Conservation (phyloP, 2,797 vertebrate genomes). For the Aldrovandia affinis region DNA sequence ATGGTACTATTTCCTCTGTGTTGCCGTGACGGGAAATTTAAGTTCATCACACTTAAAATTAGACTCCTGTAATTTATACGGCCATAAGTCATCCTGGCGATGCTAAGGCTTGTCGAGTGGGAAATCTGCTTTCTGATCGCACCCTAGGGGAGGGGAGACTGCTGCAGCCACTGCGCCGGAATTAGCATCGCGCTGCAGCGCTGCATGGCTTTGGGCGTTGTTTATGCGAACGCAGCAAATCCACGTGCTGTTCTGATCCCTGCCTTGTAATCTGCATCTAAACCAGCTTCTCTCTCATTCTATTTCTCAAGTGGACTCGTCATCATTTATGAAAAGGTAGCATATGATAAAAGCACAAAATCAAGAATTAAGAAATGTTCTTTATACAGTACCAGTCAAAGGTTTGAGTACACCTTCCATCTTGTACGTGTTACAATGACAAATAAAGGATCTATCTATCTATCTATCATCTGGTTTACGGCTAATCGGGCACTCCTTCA, state of each 20-base stretch:
- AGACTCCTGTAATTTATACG: not conserved
- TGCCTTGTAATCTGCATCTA: not conserved
- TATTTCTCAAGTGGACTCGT: not conserved
- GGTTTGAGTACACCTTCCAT: too few species aligned
- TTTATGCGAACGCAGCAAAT: not conserved
- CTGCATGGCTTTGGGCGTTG: not conserved
- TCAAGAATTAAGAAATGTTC: too few species aligned
- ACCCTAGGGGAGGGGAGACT: not conserved
- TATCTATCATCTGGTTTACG: too few species aligned
- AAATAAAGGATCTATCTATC: too few species aligned
- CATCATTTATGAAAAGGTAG: too few species aligned
- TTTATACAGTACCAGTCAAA: too few species aligned
- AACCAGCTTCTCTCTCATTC: not conserved
- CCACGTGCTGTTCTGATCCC: not conserved
- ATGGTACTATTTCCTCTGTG: not conserved
- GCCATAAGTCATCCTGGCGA: not conserved
- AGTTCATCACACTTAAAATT: slow-evolving; percentile 5
- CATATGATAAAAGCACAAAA: too few species aligned
- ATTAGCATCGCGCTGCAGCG: not conserved
- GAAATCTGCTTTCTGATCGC: not conserved
- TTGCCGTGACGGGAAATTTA: not conserved
- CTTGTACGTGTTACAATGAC: too few species aligned
- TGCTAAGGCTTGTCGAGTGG: too few species aligned
- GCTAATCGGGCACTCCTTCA: too few species aligned
- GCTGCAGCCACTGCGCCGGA: not conserved